Percentiles rank a stretch among this genome's conserved stretches.
Evolutionary conservation across 2,888 invertebrate genomes (phyloP).

Genomic region (Platerodrilus igneus): DNA sequence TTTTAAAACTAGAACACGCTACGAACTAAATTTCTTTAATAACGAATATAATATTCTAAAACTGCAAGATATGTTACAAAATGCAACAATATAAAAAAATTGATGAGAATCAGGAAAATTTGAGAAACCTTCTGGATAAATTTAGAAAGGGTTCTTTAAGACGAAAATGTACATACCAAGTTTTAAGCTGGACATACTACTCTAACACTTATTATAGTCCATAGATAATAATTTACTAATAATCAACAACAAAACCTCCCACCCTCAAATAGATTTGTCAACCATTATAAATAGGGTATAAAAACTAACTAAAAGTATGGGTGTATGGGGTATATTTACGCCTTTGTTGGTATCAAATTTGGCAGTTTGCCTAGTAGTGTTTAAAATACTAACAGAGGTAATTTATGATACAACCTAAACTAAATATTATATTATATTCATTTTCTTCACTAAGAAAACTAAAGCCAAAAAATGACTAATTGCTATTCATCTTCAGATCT

Average conservation of each 20-base stretch:
- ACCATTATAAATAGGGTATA: constrained; percentile 18
- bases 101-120: too few species aligned
- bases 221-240: constrained; percentile 33
- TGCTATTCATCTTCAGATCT: too few species aligned
- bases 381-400: constrained; percentile 2
- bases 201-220: constrained; percentile 48
- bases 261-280: constrained; percentile 25
- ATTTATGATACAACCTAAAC: background rate
- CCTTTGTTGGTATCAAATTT: background rate
- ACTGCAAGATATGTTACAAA: too few species aligned
- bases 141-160: too few species aligned
- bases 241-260: constrained; percentile 30
- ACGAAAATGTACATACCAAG: constrained; percentile 53
- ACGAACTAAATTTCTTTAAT: too few species aligned
- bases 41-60: too few species aligned
- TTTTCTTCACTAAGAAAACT: too few species aligned
- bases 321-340: constrained; percentile 1
- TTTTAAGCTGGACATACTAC: constrained; percentile 61
- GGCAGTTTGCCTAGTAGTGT: background rate
- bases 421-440: too few species aligned
- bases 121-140: too few species aligned
- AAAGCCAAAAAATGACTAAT: too few species aligned
- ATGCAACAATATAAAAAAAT: too few species aligned
- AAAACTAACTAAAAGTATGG: constrained; percentile 5
- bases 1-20: too few species aligned